Conservation (phyloP, 2,113 vertebrate species). For the Mellivora capensis region DNA sequence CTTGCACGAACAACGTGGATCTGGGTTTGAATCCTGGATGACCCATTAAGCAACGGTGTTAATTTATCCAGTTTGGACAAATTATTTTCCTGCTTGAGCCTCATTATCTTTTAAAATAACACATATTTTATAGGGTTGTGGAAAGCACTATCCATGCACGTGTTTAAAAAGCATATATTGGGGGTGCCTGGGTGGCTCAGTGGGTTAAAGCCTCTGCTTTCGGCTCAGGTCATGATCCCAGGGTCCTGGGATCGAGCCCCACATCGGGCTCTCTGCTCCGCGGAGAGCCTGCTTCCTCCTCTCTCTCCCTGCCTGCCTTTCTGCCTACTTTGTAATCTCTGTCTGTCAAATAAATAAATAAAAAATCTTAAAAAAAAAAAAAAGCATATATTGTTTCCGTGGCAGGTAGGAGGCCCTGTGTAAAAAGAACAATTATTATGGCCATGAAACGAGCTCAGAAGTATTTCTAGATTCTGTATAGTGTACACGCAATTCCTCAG, state of each 20-base stretch:
- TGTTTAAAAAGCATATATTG: not conserved
- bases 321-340: too few species aligned
- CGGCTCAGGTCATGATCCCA: too few species aligned
- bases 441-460: not conserved
- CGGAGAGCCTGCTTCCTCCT: too few species aligned
- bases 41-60: not conserved
- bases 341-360: too few species aligned
- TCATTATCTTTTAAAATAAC: slow-evolving; percentile 22
- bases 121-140: not conserved
- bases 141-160: not conserved
- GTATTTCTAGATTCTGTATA: not conserved
- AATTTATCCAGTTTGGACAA: not conserved
- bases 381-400: not conserved
- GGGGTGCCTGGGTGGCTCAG: too few species aligned
- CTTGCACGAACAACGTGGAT: not conserved
- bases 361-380: too few species aligned
- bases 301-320: too few species aligned
- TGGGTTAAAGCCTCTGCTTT: too few species aligned
- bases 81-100: not conserved
- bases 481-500: not conserved
- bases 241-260: too few species aligned
- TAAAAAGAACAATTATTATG: not conserved
- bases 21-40: not conserved
- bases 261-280: too few species aligned
- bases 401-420: not conserved